These are phyloP conservation scores for Halocynthia aurantium DNA, from an alignment of 23 tunicate genomes.

Conservation along the genomic window DNA sequence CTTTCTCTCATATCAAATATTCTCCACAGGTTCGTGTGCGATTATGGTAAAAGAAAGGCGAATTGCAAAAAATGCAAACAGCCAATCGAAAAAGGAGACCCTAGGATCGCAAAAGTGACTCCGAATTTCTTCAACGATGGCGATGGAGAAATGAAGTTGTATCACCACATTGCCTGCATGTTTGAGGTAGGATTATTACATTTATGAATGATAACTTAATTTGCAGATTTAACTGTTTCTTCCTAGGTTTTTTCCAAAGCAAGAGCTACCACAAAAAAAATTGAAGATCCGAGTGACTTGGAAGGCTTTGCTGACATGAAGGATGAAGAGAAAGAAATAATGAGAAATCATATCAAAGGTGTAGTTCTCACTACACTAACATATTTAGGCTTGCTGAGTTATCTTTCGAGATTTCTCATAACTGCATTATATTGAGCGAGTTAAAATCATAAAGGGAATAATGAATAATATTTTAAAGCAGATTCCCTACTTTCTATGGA, in stretches of 20 bases:
- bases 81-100: conserved; percentile 79
- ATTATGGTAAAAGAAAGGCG: conserved; percentile 76
- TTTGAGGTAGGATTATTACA: conserved; percentile 35
- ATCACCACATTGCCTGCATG: conserved; percentile 84
- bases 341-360: conserved; percentile 37
- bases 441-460: too few species aligned
- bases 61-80: conserved; percentile 94
- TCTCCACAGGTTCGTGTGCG: conserved; percentile 42
- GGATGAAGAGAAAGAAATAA: conserved; percentile 72
- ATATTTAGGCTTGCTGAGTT: too few species aligned
- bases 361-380: too few species aligned
- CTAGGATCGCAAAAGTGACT: conserved; percentile 74
- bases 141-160: conserved; percentile 74
- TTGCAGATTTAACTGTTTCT: too few species aligned
- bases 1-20: background rate
- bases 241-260: conserved; percentile 42
- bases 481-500: too few species aligned
- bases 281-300: conserved; percentile 74
- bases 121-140: conserved; percentile 93
- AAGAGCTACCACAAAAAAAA: conserved; percentile 83
- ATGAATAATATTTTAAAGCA: too few species aligned
- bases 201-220: background rate
- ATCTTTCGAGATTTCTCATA: too few species aligned
- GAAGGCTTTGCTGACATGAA: conserved; percentile 87
- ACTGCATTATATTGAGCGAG: too few species aligned